These are phyloP conservation scores for Gryon sp. DNA, from an alignment of 1,140 invertebrate genomes.

Conservation along the genomic window DNA sequence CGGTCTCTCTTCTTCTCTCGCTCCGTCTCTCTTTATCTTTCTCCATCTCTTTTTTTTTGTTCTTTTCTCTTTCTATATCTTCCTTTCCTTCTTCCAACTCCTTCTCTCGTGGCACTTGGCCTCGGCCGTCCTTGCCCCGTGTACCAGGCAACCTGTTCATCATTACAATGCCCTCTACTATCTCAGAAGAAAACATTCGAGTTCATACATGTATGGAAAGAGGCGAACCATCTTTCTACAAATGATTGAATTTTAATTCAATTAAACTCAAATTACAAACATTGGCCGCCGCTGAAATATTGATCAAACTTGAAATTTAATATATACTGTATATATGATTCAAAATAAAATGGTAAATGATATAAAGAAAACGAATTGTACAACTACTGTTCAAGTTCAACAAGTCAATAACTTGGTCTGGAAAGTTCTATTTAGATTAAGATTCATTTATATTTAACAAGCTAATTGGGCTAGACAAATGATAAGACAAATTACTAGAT, in stretches of 20 bases:
- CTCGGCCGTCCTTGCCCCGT: slow-evolving; percentile 79
- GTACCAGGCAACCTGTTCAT: slow-evolving; percentile 72
- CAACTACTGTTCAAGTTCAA: no score
- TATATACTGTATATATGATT: no score
- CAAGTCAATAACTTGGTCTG: no score
- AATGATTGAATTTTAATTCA: slow-evolving; percentile 23
- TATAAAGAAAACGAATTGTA: no score
- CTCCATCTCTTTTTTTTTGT: neutral
- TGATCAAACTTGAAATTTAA: no score
- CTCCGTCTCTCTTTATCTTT: neutral
- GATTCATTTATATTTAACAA: no score
- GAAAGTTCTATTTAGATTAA: no score
- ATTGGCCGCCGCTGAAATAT: neutral
- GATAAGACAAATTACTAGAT: no score
- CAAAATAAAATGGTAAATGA: no score
- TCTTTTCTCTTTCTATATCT: neutral
- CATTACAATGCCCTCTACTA: slow-evolving; percentile 68
- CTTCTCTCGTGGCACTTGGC: slow-evolving; percentile 63
- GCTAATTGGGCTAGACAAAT: no score
- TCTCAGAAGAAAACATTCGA: slow-evolving; percentile 74
- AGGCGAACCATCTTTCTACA: slow-evolving; percentile 43
- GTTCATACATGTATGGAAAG: slow-evolving; percentile 40
- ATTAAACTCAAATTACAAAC: neutral
- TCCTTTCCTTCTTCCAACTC: slow-evolving; percentile 26
- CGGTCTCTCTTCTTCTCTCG: neutral